Conservation (phyloP, 2,888 invertebrate genomes). For the Machimus atricapillus region DNA sequence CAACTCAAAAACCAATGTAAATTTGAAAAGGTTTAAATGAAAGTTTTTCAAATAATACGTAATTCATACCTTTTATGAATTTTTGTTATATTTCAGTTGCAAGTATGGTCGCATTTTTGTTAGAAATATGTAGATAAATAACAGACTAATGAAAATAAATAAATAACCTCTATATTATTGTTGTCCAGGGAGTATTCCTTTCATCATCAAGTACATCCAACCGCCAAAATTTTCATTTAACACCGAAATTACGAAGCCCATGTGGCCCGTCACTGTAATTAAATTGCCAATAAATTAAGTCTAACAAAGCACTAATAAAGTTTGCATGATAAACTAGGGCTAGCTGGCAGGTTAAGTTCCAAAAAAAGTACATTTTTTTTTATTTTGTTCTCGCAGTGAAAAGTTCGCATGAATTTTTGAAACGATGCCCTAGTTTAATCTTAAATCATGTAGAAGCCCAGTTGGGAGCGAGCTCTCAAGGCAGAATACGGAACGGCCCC, state of each 20-base stretch:
- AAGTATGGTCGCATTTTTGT: no score
- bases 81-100: no score
- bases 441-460: conserved; percentile 2
- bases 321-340: conserved; percentile 11
- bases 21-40: no score
- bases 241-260: background rate
- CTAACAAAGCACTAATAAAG: conserved; percentile 24
- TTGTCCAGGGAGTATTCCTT: background rate
- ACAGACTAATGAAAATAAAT: background rate
- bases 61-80: no score
- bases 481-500: background rate
- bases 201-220: background rate
- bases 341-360: background rate
- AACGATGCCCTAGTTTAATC: conserved; percentile 23
- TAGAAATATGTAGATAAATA: background rate
- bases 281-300: conserved; percentile 27
- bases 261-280: background rate
- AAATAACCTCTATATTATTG: background rate
- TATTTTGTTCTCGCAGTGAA: background rate
- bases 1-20: no score
- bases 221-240: background rate
- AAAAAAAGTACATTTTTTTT: background rate
- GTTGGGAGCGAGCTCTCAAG: background rate
- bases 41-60: no score
- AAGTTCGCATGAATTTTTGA: conserved; percentile 30